Evolutionary conservation across 2,113 vertebrate species (phyloP), one percentile per base, ranked within the genome.

Genomic region (Scalopus aquaticus): DNA sequence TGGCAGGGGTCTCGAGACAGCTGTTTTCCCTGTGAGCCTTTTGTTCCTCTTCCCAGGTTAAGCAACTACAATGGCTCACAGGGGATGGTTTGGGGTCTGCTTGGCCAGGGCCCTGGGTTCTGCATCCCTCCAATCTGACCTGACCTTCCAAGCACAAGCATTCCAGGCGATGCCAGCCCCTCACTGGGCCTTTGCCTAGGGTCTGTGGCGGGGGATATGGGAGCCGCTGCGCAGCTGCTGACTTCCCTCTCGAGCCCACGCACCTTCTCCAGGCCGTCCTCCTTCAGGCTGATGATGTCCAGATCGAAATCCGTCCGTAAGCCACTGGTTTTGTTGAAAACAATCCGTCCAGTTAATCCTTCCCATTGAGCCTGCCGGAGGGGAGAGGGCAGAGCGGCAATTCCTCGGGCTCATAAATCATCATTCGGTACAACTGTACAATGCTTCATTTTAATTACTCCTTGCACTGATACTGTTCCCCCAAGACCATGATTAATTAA

Each of bases 191-290:
- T 89, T 60, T 56, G 77, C 30, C 49, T 35, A 28, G 17, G 42
- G 39, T 42, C 73, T n/a, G 7, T 6, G 1, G 0, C 32, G n/a
- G 67, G 62, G 30, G 11, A 3, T 79, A 46, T 19, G 26, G 10
- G 39, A 54, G 69, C 19, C 42, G 44, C 46, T 37, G n/a, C 12
- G 30, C 67, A 64, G 39, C 28, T 22, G 54, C 81, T 3, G 4
- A 26, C 42, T 56, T 60, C 26, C 74, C 6, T 8, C 86, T 37
- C 9, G 49, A 17, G 56, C 30, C 87, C 60, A 83, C 98, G 19
- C 96, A 99, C 99, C 99, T 99, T 99, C 96, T 99, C 99, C 1
- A 99, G 98, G 16, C 99, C 99, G 0, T 99, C 99, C 96, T 99
- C 99, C 96, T 99, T 99, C 69, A 99, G 98, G 95, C 99, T 99